Evolutionary conservation across 2,888 invertebrate genomes (phyloP), one percentile per base, ranked within the genome.

Genomic region (Geotrupes spiniger): DNA sequence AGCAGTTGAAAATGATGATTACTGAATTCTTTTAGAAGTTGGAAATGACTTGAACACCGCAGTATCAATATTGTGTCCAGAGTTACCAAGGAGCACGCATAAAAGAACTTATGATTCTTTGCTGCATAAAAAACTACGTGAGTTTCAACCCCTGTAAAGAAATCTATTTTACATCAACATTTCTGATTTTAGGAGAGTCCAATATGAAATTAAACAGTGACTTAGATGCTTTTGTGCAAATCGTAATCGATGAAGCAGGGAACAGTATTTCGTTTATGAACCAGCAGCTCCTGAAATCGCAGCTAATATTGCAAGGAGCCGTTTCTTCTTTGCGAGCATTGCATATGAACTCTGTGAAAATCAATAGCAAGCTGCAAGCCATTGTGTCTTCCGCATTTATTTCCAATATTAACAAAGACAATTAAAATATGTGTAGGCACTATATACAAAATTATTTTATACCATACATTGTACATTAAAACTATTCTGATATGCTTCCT

Each of bases 211-310:
- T 72, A 9, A 59, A 61, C 40, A 60, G 57, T 33, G 63, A 67
- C 51, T 21, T 72, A 10, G 64, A 70, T 46, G 41, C 44, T 14
- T 64, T 66, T 44, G 60, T 61, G 17, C 60, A 67, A 42, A 57
- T 54, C 29, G 54, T 60, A 8, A 51, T 68, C 6, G 60, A 59
- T 16, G 68, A 70, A 47, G 65, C 70, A 17, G 56, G 51, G 15
- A 69, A 65, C 56, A 64, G 57, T 48, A 57, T 73, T 42, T 62
- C 59, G 46, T 44, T 51, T 11, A 58, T 67, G 41, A 71, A 73
- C 45, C 68, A 70, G 42, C 66, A 72, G 36, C 55, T 73, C 29
- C 53, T 73, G 41, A 64, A 65, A 47, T 72, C 72, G 9, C 72
- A 73, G 57, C 46, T 71, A 14, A 70, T 68, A 4, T 46, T 72